Percentiles rank a stretch among this genome's conserved stretches.
Conservation (phyloP, 2,797 vertebrate genomes). For the Gila robusta region DNA sequence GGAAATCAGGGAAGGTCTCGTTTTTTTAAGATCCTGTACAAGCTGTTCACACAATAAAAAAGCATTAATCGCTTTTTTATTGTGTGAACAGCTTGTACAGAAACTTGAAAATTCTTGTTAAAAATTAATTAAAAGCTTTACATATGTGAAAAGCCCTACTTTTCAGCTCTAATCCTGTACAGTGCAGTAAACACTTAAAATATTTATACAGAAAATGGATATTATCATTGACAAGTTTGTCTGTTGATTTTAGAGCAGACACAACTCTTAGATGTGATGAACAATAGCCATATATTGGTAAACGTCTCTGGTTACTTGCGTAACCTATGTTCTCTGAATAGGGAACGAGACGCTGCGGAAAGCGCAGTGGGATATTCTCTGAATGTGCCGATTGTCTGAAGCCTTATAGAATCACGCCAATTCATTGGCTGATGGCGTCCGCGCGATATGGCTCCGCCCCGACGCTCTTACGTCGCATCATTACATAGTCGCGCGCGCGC, state of each 20-base stretch:
- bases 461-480: no score
- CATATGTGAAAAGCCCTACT: not conserved
- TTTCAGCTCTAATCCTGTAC: not conserved
- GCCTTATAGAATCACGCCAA: no score
- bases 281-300: not conserved
- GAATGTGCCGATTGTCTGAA: no score
- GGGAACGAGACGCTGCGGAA: no score
- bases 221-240: not conserved
- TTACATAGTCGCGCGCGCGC: no score
- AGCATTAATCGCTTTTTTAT: not conserved
- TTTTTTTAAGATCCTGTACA: not conserved
- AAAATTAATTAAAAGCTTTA: no score
- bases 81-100: no score
- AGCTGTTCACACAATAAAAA: not conserved
- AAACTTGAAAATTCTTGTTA: not conserved
- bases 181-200: not conserved
- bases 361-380: no score
- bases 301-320: no score
- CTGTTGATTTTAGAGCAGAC: not conserved
- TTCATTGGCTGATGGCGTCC: no score
- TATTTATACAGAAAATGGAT: not conserved
- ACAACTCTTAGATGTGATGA: not conserved
- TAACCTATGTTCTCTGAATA: no score
- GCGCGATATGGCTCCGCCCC: no score
- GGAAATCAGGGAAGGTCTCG: not conserved